Percentiles rank a stretch among this genome's conserved stretches.
Evolutionary conservation across 2,888 invertebrate genomes (phyloP).

Genomic region (Fragum whitleyi): DNA sequence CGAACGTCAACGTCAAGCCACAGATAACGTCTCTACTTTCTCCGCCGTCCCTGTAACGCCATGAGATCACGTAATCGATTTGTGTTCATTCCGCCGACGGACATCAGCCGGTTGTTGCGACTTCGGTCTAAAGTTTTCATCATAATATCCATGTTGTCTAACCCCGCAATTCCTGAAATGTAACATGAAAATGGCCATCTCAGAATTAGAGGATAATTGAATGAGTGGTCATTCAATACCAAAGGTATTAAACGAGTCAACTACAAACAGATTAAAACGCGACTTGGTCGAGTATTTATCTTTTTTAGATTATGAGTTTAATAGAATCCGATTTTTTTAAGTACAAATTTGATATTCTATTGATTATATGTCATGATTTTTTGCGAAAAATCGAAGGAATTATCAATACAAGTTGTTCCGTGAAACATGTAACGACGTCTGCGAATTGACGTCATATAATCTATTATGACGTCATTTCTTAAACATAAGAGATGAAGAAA

Average conservation of each 20-base stretch:
- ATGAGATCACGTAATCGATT: constrained; percentile 39
- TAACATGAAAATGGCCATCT: no score
- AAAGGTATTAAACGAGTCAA: no score
- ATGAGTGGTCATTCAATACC: no score
- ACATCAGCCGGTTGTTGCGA: constrained; percentile 27
- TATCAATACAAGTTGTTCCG: background rate
- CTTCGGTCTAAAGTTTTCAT: constrained; percentile 17
- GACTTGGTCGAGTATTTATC: no score
- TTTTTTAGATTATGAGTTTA: background rate
- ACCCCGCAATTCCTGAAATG: constrained; percentile 46
- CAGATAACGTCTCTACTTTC: constrained; percentile 23
- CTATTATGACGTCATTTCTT: no score
- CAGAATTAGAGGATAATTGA: no score
- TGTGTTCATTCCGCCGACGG: constrained; percentile 25
- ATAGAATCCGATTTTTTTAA: background rate
- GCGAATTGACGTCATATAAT: no score
- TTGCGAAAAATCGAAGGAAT: background rate
- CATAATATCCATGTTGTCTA: constrained; percentile 49
- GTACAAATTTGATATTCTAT: no score
- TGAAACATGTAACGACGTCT: no score
- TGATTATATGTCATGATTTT: no score
- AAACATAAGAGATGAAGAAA: no score
- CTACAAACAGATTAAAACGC: no score
- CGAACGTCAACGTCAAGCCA: background rate
- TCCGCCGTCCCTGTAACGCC: constrained; percentile 32